Base-by-base conservation (phyloP, 2,113 vertebrate species). In the Oreochromis tanganicae region DNA sequence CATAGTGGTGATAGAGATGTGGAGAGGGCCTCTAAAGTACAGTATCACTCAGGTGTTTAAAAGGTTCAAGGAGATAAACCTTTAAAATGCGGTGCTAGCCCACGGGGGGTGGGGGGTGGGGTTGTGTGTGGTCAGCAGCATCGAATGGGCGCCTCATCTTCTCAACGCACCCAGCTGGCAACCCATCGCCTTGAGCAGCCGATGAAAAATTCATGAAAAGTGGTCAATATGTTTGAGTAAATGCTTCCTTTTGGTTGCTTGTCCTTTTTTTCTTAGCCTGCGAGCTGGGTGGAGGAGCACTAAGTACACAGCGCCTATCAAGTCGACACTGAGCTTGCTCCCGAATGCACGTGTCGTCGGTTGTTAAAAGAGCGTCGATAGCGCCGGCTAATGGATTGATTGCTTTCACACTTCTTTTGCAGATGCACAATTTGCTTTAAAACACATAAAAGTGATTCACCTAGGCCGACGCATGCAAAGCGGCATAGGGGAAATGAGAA, bases 171-270 rank as follows among this genome's bases (percentile, higher is more conserved):
- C 92, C 83, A 88, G 83, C 86, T 93, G 71, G 87, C 88, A 89
- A 73, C 87, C 85, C 61, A 80, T 86, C 24, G 89, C 91, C 94
- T 89, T 87, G 82, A 94, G 93, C 89, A 68, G 88, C 80, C 57
- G 1, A 91, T 95, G 92, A 93, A 95, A 95, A 85, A 94, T 94
- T 87, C 83, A 95, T 94, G 91, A 89, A 78, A 63, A 81, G 88
- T 36, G 82, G 90, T 95, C 93, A 85, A 95, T 95, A 94, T 50
- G 12, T 92, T 90, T 86, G 82, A 94, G 91, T 80, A 89, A 94
- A 95, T 10, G 88, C 92, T 94, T 93, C 90, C 90, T 83, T 85
- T 73, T 17, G 81, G 83, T 85, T 85, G 85, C 87, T 13, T 32
- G 73, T 90, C 80, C 61, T 66, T 66, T 66, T 66, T 38, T 38